Base-by-base conservation (phyloP, 64 coral and sea anemone species). In the Anthopleura sola region DNA sequence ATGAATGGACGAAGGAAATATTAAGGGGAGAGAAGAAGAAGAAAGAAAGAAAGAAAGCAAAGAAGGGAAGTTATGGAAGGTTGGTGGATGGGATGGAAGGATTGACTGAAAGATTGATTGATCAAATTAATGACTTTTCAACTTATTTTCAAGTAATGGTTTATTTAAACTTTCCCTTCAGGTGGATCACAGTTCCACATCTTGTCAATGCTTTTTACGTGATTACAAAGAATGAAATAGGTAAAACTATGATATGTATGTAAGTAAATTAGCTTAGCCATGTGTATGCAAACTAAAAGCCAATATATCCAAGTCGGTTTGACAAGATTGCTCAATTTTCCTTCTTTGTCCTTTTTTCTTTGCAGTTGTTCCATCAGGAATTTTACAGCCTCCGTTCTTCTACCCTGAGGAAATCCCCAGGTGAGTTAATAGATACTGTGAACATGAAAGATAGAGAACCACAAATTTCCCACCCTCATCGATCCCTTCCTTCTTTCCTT, bases 151-250 rank as follows among this genome's bases (percentile, higher is more conserved):
- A n/a, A 44, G 2, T 44, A 2, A 44, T 6, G 40, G 40, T 8
- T 1, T 8, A 44, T 44, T 3, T 48, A 38, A 66, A 62, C 64
- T 60, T 62, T 62, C 16, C 58, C 78, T 78, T 33, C 50, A 98
- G 96, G 50, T 98, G 96, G 96, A 98, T 98, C 54, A 98, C 96
- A 7, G 92, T 94, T 4, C 96, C 96, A 13, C 96, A 98, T 60
- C 82, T 98, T 13, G 96, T 98, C 19, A 98, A 98, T 83, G 96
- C 96, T 15, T 98, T 98, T 74, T 98, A 98, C n/a, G 96, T 98
- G 62, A 98, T 98, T 69, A 98, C 92, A 36, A 94, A 94, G 74
- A 98, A 98, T 49, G 96, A 98, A 80, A 91, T 98, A 78, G 96
- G 96, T 98, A 69, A 82, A 78, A 20, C 33, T 21, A 21, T 19